Evolutionary conservation across 1,140 invertebrate genomes (phyloP), one percentile per base, ranked within the genome.

Genomic region (Drosophila obscura): DNA sequence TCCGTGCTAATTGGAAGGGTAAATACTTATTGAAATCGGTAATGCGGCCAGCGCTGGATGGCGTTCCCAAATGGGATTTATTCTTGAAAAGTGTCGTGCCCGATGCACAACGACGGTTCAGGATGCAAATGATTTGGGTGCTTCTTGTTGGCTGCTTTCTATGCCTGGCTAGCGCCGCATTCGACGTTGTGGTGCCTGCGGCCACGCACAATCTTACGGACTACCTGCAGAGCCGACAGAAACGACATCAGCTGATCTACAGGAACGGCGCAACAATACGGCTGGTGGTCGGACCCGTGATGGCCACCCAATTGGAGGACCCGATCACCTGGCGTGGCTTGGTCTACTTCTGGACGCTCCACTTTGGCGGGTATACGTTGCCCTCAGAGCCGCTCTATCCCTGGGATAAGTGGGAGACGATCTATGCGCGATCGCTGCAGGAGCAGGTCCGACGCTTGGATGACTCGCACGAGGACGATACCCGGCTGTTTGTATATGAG

Each of bases 361-460:
- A 91, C 31, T 82, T 84, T 15, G 90, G 89, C 0, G 81, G 52
- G 5, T 91, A 88, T 28, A 62, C 74, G 2, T 22, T 91, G 50
- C 90, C 90, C 24, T 74, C 81, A 3, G 53, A 66, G 3, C 90
- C 90, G 11, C 43, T 84, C 5, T 90, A 91, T 24, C 81, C 88
- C 0, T 91, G 89, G 85, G 85, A 90, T 28, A 91, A 91, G 52
- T 91, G 90, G 90, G 88, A 91, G 58, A 61, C 83, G 5, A 73
- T 78, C 4, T 91, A 77, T 39, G 62, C 74, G 6, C 59, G 90
- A 35, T 81, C 88, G 7, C 45, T 90, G 4, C 56, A 68, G 15
- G 63, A 80, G 35, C 68, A 83, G 51, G 73, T 73, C 19, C 49
- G 52, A 4, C 50, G 53, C 13, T 51, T 89, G 49, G 75, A 82